Evolutionary conservation across 2,888 invertebrate species (phyloP).

Genomic region (Lepas anatifera): DNA sequence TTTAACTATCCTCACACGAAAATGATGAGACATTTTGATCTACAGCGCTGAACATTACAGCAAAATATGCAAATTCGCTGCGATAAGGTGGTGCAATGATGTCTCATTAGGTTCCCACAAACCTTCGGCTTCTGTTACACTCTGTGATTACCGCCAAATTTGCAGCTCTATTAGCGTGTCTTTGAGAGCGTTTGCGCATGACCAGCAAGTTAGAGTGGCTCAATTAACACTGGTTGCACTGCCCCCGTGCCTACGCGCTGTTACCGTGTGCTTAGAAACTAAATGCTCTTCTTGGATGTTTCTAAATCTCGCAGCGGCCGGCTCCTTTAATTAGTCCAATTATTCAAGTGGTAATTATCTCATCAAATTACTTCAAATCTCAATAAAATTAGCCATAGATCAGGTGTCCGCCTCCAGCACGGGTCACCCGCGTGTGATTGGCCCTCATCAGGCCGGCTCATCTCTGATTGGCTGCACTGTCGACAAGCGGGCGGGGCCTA

Average conservation of each 20-base stretch:
- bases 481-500: not conserved
- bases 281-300: not conserved
- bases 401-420: not conserved
- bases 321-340: not conserved
- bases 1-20: no score
- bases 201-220: not conserved
- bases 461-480: no score
- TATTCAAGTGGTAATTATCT: not conserved
- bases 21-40: no score
- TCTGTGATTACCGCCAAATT: no score
- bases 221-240: not conserved
- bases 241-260: not conserved
- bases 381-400: not conserved
- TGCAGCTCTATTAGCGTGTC: no score
- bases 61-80: no score
- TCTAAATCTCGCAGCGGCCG: not conserved
- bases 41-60: no score
- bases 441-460: not conserved
- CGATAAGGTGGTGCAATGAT: not conserved
- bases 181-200: no score
- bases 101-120: not conserved
- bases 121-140: no score
- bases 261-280: not conserved
- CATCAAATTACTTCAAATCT: not conserved
- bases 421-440: not conserved